A percentile compares a stretch with the other conserved stretches of the same genome.
These are phyloP conservation scores for Teleogryllus occipitalis DNA, from an alignment of 1,140 invertebrate species.

Conservation along the genomic window DNA sequence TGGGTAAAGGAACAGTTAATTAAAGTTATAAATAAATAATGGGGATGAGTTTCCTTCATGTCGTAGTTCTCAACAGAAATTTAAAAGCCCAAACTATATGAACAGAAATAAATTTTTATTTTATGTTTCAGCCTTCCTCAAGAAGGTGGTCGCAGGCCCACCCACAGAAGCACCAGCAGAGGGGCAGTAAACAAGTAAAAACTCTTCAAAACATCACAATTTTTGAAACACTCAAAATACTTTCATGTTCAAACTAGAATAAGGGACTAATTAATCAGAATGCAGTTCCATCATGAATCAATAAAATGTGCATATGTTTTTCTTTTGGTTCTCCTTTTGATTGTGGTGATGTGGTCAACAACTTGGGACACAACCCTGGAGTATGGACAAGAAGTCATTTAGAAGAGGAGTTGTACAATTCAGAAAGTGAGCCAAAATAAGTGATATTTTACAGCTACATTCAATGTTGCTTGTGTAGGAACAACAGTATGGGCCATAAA, in stretches of 20 bases:
- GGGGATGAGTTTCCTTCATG: background rate
- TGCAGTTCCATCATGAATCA: background rate
- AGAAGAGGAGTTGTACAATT: background rate
- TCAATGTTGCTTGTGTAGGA: background rate
- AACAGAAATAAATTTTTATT: background rate
- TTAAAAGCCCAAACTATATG: background rate
- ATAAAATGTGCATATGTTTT: background rate
- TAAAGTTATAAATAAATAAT: background rate
- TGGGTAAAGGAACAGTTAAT: background rate
- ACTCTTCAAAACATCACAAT: background rate
- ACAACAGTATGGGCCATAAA: background rate
- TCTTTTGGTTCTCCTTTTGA: background rate
- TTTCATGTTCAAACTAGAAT: background rate
- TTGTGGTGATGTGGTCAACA: background rate
- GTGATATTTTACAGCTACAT: background rate
- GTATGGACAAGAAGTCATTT: background rate
- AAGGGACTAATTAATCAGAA: background rate
- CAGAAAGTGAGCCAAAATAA: background rate
- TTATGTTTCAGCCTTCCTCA: slow-evolving; percentile 4
- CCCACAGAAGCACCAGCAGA: background rate
- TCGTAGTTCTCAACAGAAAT: background rate
- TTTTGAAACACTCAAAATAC: background rate
- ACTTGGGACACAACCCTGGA: background rate
- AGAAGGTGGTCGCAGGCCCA: background rate
- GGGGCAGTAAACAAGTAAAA: background rate